Evolutionary conservation across 2,888 invertebrate genomes (phyloP), one percentile per base, ranked within the genome.

Genomic region (Phengaris arion): DNA sequence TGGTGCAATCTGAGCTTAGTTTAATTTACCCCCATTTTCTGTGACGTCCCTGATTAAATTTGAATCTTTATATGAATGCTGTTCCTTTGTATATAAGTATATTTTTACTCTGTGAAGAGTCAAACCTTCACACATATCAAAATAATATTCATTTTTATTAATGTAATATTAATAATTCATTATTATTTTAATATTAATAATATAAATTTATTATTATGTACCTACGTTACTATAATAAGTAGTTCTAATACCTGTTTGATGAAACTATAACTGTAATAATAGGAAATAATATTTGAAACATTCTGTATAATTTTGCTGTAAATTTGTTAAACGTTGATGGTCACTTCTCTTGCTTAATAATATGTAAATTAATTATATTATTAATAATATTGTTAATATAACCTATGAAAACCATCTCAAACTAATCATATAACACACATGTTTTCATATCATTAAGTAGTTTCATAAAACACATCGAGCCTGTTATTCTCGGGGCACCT

Each of bases 381-480:
- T 35, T 64, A 45, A 13, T 64, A 64, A 64, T 35, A 13, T 6
- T 35, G 35, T 59, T 35, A 45, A 35, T 35, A 45, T 35, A 52
- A 52, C 64, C 35, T 64, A 64, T 64, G 22, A 8, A 59, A 59
- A 64, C 52, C 52, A 12, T 12, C 64, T 35, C 35, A 6, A 64
- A 64, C 64, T 64, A 64, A 13, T 64, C 64, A 64, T 64, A 64
- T 12, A 45, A 64, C 64, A 64, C 35, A 45, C 35, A 64, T 45
- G 35, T 64, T 64, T 64, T 64, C 64, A 64, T 64, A 64, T 64
- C 35, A 64, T 64, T 13, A 64, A 64, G 7, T 64, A 64, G 64
- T 64, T 64, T 64, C 12, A 64, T 64, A 64, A 35, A 64, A 59
- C 59, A 59, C 15, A 15, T 22, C 6, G 35, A 15, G 55, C 57